Base-by-base conservation (phyloP, 2,113 vertebrate genomes). In the Junco hyemalis region DNA sequence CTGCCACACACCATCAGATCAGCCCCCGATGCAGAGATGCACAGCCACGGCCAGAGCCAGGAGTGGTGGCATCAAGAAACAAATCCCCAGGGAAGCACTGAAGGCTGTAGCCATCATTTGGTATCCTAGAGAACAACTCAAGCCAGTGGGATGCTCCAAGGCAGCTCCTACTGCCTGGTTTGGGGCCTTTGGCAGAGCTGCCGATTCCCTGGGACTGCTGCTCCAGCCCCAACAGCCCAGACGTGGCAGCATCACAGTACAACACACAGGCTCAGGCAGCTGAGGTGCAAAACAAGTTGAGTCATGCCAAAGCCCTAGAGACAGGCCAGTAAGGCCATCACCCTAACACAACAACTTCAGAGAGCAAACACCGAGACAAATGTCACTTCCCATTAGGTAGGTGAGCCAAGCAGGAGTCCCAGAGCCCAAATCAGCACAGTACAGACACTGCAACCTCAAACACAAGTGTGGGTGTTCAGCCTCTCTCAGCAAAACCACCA, bases 271-370 rank as follows among this genome's bases (percentile, higher is more conserved):
- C 6, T 61, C 40, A 33, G 42, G 51, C 59, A 80, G 63, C 74
- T 80, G 48, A 69, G 16, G 70, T 23, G 66, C 68, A 83, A 44
- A 92, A 15, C 64, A 36, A 48, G 57, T 11, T 33, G 80, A 93
- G 80, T 88, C 89, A 86, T 10, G 20, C 47, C 89, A 53, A 80
- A 83, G 81, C 89, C 66, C 80, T 2, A 10, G 68, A 76, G 94
- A 83, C 4, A 5, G 4, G 44, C 40, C n/a, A 5, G 77, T 19
- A 88, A 76, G 0, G 0, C 48, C 82, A 64, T 11, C 44, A 56
- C 66, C 48, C 44, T 0, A 0, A 40, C 10, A 6, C 40, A 14
- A 31, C 0, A 0, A 20, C 80, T 76, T 31, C 45, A 15, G 66
- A 86, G 91, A 66, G 47, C 24, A 2, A 36, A 65, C 42, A 12